Base-by-base conservation (phyloP, 37 sponge, comb jelly and placozoan species). In the Theonella swinhoei region DNA sequence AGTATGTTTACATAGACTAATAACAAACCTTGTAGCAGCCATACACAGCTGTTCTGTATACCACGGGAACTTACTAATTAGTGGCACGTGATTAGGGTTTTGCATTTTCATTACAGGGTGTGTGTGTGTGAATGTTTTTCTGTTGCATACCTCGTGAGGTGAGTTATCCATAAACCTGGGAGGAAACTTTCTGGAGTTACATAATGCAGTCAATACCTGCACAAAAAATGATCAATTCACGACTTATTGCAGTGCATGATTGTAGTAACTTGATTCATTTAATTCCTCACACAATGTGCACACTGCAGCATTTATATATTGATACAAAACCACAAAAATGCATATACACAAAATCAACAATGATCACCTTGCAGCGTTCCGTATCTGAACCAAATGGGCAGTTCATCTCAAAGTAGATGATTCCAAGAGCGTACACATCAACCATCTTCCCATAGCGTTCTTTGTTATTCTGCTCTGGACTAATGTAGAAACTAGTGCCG, bases 351-450 rank as follows among this genome's bases (percentile, higher is more conserved):
- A 58, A 7, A 36, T 20, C 3, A 19, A 25, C 29, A 23, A 23
- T 28, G 24, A 39, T 23, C 25, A 81, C 82, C 72, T 81, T 38
- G 30, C 14, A 58, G 23, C 33, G 35, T 59, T 72, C 82, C 60
- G 1, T 42, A 1, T 59, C 63, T 28, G 62, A 61, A 1, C 1
- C 7, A 11, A 59, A 39, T 37, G 87, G 87, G 39, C 31, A 77
- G 43, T 83, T 62, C 86, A 95, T 91, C 72, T 95, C 96, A 75
- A 95, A 92, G 67, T 82, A 80, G 35, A 86, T 95, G 37, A 95
- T 37, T 0, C 96, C 96, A 40, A 95, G 64, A 72, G 93, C 85
- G 65, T 89, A 95, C 24, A 95, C 92, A 71, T 95, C 96, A 0
- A 85, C 82, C 70, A 80, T 84, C 39, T 83, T 43, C 1, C 82